Conservation (phyloP, 2,113 vertebrate species). For the Clarias magur region DNA sequence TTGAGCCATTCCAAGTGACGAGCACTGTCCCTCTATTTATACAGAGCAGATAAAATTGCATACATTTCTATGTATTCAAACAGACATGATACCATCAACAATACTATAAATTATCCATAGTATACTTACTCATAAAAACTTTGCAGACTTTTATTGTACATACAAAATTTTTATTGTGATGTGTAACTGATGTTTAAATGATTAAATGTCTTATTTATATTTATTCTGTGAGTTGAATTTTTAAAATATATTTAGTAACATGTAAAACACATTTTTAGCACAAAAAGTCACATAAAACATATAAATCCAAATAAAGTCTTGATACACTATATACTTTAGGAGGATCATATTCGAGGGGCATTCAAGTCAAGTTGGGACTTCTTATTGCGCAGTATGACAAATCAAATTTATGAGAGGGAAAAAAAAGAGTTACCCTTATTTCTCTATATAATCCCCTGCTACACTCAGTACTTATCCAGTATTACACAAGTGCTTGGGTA, state of each 20-base stretch:
- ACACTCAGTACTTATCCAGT: too few relatives aligned
- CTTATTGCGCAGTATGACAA: too few relatives aligned
- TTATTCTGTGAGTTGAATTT: background rate
- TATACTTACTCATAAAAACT: background rate
- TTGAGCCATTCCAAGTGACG: conserved; percentile 90
- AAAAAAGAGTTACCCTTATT: too few relatives aligned
- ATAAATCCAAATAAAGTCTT: background rate
- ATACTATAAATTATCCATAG: background rate
- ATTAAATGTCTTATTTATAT: background rate
- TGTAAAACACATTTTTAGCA: background rate
- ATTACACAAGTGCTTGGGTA: too few relatives aligned
- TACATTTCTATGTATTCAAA: conserved; percentile 30
- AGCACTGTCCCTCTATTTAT: conserved; percentile 81
- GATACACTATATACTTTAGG: background rate
- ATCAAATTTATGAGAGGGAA: too few relatives aligned
- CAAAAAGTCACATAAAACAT: background rate
- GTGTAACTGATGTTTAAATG: background rate
- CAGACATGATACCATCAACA: background rate
- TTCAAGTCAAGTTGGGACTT: too few relatives aligned
- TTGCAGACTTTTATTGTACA: background rate
- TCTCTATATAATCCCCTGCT: too few relatives aligned
- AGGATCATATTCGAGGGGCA: background rate
- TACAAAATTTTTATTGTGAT: background rate
- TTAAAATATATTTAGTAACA: background rate
- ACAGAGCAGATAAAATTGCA: background rate